A percentile compares a stretch with the other conserved stretches of the same genome.
These are phyloP conservation scores for Bactericera cockerelli DNA, from an alignment of 1,140 invertebrate genomes.

Conservation along the genomic window DNA sequence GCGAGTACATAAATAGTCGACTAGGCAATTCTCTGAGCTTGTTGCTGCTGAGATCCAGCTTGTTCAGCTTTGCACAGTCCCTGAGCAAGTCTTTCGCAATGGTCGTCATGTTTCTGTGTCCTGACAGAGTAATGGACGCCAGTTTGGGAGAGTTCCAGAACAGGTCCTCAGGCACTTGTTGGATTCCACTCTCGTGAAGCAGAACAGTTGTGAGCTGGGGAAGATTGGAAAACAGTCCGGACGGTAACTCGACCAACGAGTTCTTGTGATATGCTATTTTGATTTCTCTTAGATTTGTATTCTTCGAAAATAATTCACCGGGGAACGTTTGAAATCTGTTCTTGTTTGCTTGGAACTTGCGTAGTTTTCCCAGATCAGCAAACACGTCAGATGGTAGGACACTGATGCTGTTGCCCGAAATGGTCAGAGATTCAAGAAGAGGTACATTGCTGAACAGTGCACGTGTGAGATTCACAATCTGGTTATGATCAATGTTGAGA, in stretches of 20 bases:
- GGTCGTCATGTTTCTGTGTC: background rate
- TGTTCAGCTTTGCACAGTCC: background rate
- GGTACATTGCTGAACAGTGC: slow-evolving; percentile 39
- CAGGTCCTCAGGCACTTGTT: background rate
- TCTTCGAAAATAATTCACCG: background rate
- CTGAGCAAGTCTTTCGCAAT: background rate
- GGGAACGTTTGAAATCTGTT: slow-evolving; percentile 1
- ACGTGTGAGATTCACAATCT: slow-evolving; percentile 37
- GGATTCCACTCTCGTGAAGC: background rate
- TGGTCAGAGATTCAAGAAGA: slow-evolving; percentile 39
- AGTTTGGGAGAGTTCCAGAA: background rate
- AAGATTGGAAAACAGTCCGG: background rate
- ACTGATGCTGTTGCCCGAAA: slow-evolving; percentile 41
- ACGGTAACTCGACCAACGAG: background rate
- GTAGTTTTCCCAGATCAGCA: slow-evolving; percentile 36
- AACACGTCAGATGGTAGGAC: slow-evolving; percentile 39
- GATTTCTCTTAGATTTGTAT: background rate
- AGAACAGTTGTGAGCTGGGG: background rate
- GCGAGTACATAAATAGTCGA: background rate
- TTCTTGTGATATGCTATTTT: background rate
- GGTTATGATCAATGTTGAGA: slow-evolving; percentile 29
- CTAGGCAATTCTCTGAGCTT: background rate
- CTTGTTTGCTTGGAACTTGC: slow-evolving; percentile 21
- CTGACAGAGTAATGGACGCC: background rate
- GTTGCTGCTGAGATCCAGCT: background rate